Evolutionary conservation across 2,888 invertebrate genomes (phyloP).

Genomic region (Apamea anceps): DNA sequence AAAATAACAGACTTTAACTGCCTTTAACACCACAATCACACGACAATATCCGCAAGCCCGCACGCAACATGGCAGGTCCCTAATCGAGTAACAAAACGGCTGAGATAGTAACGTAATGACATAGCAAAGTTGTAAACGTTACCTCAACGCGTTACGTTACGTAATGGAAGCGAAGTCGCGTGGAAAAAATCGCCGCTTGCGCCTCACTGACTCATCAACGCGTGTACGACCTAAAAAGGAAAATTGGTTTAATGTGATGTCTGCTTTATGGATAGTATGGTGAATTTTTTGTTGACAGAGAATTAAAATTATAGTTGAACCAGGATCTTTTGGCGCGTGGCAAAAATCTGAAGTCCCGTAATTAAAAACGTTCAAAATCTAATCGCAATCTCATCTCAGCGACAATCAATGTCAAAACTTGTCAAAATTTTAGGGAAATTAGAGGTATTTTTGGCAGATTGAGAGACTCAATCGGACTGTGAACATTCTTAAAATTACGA

Average conservation of each 20-base stretch:
- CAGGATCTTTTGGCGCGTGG: not conserved
- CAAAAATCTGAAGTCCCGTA: too few species aligned
- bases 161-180: slow-evolving; percentile 28
- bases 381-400: too few species aligned
- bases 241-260: slow-evolving; percentile 32
- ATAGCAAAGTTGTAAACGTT: slow-evolving; percentile 55
- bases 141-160: slow-evolving; percentile 57
- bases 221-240: slow-evolving; percentile 39
- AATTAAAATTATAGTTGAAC: not conserved
- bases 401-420: too few species aligned
- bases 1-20: slow-evolving; percentile 14
- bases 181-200: slow-evolving; percentile 42
- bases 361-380: too few species aligned
- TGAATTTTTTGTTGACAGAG: slow-evolving; percentile 1
- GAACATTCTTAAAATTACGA: too few species aligned
- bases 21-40: slow-evolving; percentile 14
- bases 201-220: slow-evolving; percentile 57
- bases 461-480: too few species aligned
- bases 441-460: too few species aligned
- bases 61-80: slow-evolving; percentile 47
- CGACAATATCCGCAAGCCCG: slow-evolving; percentile 36
- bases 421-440: too few species aligned
- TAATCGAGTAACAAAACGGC: slow-evolving; percentile 55
- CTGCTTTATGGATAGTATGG: slow-evolving; percentile 13
- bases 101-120: slow-evolving; percentile 45